phyloP scores from a whole-genome alignment of 2,888 invertebrate species.

The Oegoconia quadripuncta region DNA sequence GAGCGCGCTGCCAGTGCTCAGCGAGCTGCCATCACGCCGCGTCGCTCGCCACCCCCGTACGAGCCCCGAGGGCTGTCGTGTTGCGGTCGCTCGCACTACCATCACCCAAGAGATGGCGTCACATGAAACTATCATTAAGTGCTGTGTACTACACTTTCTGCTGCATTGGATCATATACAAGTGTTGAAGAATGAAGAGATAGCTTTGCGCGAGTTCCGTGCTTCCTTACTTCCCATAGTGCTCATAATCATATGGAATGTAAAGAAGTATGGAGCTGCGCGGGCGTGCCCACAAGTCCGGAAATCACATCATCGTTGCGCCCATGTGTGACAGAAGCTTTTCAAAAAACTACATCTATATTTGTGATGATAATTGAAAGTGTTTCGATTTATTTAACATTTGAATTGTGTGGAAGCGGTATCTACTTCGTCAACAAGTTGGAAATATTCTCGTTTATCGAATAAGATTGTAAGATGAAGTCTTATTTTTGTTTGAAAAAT shows the following conservation, averaged over 20 bases:
- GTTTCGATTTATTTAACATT: constrained; percentile 20
- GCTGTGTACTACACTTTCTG: constrained; percentile 16
- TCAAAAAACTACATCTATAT: constrained; percentile 30
- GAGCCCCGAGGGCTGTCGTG: constrained; percentile 31
- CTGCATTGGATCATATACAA: constrained; percentile 22
- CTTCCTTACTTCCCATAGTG: constrained; percentile 98
- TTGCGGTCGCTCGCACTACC: constrained; percentile 28
- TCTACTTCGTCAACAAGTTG: constrained; percentile 14
- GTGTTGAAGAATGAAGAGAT: constrained; percentile 48
- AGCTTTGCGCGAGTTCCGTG: constrained; percentile 89
- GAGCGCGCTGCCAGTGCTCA: constrained; percentile 67
- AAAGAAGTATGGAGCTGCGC: constrained; percentile 96
- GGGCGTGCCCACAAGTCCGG: constrained; percentile 60
- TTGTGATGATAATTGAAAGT: constrained; percentile 33
- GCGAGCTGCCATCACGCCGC: constrained; percentile 69
- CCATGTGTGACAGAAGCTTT: constrained; percentile 41
- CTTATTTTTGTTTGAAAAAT: constrained; percentile 1
- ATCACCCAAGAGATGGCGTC: constrained; percentile 47
- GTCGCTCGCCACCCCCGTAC: constrained; percentile 64
- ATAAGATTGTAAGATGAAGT: constrained; percentile 22
- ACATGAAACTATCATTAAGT: constrained; percentile 19
- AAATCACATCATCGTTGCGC: constrained; percentile 37
- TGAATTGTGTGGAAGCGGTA: constrained; percentile 27
- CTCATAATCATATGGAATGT: constrained; percentile 94
- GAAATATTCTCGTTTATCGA: constrained; percentile 19